These are phyloP conservation scores for Drosophila trichaetosa DNA, from an alignment of 2,888 invertebrate genomes.

Conservation along the genomic window DNA sequence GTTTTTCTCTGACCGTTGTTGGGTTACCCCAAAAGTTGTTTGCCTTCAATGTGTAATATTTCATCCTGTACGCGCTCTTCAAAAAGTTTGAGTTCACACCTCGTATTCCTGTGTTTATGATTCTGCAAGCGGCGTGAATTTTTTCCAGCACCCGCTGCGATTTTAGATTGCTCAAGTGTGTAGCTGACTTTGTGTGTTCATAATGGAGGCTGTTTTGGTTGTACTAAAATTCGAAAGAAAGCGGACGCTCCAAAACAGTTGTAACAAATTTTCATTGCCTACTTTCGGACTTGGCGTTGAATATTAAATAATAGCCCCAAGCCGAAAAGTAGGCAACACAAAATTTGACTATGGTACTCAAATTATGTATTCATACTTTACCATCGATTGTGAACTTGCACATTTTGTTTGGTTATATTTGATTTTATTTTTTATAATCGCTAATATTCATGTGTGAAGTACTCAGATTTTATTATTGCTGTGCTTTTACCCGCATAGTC, in stretches of 20 bases:
- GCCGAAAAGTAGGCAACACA: conserved; percentile 46
- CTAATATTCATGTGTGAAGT: conserved; percentile 43
- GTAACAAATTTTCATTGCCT: conserved; percentile 46
- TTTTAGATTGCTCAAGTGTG: conserved; percentile 56
- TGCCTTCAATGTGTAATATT: neutral
- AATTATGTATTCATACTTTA: conserved; percentile 1
- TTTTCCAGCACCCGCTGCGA: conserved; percentile 68
- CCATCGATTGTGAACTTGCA: neutral
- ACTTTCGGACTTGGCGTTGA: conserved; percentile 39
- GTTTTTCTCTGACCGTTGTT: neutral
- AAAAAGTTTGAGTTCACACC: conserved; percentile 21
- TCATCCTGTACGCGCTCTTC: neutral
- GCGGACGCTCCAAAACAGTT: neutral
- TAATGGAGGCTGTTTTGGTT: conserved; percentile 7
- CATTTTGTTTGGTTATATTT: neutral
- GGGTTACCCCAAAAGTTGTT: conserved; percentile 12
- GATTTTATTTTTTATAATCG: neutral
- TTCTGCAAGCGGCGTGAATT: conserved; percentile 78
- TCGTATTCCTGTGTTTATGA: conserved; percentile 43
- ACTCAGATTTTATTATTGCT: conserved; percentile 12
- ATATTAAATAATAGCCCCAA: neutral
- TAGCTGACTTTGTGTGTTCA: conserved; percentile 32
- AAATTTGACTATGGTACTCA: conserved; percentile 4
- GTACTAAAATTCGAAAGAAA: neutral
- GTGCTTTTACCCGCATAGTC: conserved; percentile 32